A percentile compares a stretch with the other conserved stretches of the same genome.
Evolutionary conservation across 1,140 invertebrate species (phyloP).

Genomic region (Thereuonema tuberculata): DNA sequence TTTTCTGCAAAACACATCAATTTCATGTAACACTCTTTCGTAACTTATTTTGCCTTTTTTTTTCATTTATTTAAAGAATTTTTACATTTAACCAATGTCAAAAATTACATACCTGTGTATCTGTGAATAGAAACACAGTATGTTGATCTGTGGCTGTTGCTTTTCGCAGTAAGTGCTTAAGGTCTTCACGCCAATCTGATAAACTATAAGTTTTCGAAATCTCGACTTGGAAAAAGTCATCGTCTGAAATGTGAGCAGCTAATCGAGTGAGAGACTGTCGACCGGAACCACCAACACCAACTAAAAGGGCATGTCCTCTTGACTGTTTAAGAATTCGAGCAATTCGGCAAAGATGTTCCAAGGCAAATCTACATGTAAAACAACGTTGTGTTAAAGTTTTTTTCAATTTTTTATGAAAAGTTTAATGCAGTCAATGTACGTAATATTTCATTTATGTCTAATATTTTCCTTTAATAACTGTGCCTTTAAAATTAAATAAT

Average conservation of each 20-base stretch:
- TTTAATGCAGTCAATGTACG: no score
- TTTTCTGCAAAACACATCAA: no score
- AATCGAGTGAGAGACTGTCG: conserved; percentile 76
- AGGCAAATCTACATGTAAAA: conserved; percentile 65
- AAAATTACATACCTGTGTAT: conserved; percentile 53
- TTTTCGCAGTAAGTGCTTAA: conserved; percentile 65
- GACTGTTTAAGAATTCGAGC: conserved; percentile 84
- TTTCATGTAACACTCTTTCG: no score
- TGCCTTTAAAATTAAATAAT: no score
- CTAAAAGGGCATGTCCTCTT: conserved; percentile 63
- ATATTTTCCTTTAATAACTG: no score
- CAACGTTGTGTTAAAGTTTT: conserved; percentile 12
- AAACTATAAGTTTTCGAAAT: conserved; percentile 71
- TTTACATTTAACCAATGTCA: no score
- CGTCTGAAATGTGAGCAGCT: conserved; percentile 83
- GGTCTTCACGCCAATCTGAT: conserved; percentile 78
- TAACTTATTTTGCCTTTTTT: no score
- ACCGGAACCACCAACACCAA: conserved; percentile 84
- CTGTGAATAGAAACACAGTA: conserved; percentile 79
- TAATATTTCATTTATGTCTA: no score
- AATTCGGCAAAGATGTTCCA: conserved; percentile 86
- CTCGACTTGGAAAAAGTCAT: conserved; percentile 78
- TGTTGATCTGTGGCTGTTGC: conserved; percentile 62
- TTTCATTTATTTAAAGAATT: no score
- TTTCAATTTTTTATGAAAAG: no score